These are phyloP conservation scores for Geotrypetes seraphini DNA, from an alignment of 2,797 vertebrate genomes.

Conservation along the genomic window DNA sequence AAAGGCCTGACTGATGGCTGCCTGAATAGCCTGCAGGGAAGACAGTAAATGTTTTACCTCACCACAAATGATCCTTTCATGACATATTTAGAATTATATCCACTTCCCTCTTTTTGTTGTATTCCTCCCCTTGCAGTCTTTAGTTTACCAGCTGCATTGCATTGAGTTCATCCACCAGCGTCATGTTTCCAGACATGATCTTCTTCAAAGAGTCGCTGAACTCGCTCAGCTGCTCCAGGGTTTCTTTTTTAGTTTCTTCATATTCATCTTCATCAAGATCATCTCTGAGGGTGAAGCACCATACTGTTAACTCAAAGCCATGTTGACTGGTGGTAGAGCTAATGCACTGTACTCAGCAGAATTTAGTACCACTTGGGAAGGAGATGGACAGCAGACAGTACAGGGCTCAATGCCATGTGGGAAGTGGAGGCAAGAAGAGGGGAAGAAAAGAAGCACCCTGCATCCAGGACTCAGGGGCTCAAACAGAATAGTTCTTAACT, in stretches of 20 bases:
- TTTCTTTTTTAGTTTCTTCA: slow-evolving; percentile 94
- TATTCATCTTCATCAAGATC: slow-evolving; percentile 90
- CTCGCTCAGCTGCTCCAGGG: slow-evolving; percentile 87
- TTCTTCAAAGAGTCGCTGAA: slow-evolving; percentile 93
- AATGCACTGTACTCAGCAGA: not conserved
- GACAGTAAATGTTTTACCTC: not conserved
- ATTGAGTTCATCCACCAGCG: slow-evolving; percentile 87
- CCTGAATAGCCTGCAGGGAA: slow-evolving; percentile 81
- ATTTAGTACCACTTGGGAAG: accelerated
- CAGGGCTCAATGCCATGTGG: not conserved
- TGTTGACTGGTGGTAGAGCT: too few species aligned
- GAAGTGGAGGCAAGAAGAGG: not conserved
- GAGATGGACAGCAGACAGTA: not conserved
- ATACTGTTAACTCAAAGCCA: too few species aligned
- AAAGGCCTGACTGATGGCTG: slow-evolving; percentile 96
- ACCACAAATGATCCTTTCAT: not conserved
- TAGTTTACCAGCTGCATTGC: slow-evolving; percentile 93
- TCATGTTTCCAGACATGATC: slow-evolving; percentile 95
- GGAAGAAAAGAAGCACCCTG: not conserved
- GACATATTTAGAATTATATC: too few species aligned
- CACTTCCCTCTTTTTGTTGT: too few species aligned
- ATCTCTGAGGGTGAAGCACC: slow-evolving; percentile 55
- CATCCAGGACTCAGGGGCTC: too few species aligned
- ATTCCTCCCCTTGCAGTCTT: too few species aligned
- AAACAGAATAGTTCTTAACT: too few species aligned